Evolutionary conservation across 2,888 invertebrate species (phyloP).

Genomic region (Phania funesta): DNA sequence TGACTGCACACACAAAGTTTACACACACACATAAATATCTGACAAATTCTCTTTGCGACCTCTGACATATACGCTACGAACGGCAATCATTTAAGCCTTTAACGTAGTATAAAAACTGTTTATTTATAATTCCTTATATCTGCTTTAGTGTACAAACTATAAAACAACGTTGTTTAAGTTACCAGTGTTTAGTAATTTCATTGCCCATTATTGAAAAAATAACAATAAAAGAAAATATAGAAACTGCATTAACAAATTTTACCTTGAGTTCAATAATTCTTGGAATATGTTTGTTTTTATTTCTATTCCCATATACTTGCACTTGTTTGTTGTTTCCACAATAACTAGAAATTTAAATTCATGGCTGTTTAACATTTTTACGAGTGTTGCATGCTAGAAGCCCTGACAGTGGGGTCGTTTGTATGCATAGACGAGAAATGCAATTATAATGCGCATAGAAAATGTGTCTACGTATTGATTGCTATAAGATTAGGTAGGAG

Average conservation of each 20-base stretch:
- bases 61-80: too few species aligned
- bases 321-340: slow-evolving; percentile 15
- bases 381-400: neutral
- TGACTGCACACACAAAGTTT: too few species aligned
- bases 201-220: neutral
- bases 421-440: neutral
- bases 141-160: too few species aligned
- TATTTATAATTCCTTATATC: too few species aligned
- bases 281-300: slow-evolving; percentile 6
- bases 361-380: slow-evolving; percentile 17
- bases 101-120: too few species aligned
- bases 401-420: neutral
- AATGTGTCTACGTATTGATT: slow-evolving; percentile 7
- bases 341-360: slow-evolving; percentile 40
- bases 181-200: neutral
- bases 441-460: neutral
- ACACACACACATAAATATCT: too few species aligned
- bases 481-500: neutral
- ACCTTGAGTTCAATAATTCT: slow-evolving; percentile 51
- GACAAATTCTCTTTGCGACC: too few species aligned
- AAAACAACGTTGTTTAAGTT: neutral
- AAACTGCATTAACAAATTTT: slow-evolving; percentile 27
- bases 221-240: neutral
- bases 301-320: neutral
- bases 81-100: too few species aligned